A percentile compares a stretch with the other conserved stretches of the same genome.
These are phyloP conservation scores for Achlya flavicornis DNA, from an alignment of 2,888 invertebrate genomes.

Conservation along the genomic window DNA sequence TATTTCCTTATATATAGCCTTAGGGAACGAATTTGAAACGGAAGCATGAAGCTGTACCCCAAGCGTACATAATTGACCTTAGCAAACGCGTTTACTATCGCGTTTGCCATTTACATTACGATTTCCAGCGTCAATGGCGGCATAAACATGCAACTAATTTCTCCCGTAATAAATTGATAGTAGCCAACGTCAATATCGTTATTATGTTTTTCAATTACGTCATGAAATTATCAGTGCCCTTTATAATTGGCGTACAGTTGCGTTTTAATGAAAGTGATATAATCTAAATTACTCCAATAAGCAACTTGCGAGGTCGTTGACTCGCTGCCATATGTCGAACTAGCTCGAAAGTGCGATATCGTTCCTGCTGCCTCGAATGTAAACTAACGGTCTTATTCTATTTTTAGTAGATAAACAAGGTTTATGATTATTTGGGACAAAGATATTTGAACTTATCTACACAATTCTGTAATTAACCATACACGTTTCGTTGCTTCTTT, in stretches of 20 bases:
- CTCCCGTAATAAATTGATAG: too few species aligned
- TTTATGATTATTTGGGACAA: not conserved
- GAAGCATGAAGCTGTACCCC: too few species aligned
- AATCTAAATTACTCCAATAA: conserved; percentile 5
- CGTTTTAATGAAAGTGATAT: not conserved
- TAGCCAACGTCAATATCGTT: too few species aligned
- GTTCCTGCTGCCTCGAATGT: not conserved
- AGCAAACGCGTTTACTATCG: too few species aligned
- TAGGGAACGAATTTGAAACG: too few species aligned
- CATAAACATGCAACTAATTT: too few species aligned
- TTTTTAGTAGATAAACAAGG: not conserved
- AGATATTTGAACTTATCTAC: not conserved
- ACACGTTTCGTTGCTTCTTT: too few species aligned
- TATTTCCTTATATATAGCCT: too few species aligned
- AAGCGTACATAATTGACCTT: too few species aligned
- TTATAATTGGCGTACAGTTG: not conserved
- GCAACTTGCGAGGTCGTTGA: conserved; percentile 1
- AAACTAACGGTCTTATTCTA: not conserved
- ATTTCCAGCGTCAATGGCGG: too few species aligned
- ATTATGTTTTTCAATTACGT: not conserved
- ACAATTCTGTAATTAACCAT: not conserved
- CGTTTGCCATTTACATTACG: too few species aligned
- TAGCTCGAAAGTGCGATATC: not conserved
- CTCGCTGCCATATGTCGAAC: not conserved
- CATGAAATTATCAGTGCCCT: not conserved